Base-by-base conservation (phyloP, 2,797 vertebrate genomes). In the Centroberyx gerrardi region DNA sequence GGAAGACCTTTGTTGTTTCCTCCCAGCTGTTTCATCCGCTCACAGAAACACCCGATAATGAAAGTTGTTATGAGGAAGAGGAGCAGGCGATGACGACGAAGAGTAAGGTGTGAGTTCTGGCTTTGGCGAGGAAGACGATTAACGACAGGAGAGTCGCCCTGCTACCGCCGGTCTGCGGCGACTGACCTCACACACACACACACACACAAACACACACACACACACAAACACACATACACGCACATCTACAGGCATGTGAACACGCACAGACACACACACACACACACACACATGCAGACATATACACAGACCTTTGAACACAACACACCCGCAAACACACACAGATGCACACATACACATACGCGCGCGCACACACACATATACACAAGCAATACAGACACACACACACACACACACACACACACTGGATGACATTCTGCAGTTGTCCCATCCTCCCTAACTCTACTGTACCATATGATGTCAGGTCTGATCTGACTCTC, bases 401-500 rank as follows among this genome's bases (percentile, higher is more conserved):
- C 22, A 53, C 42, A 44, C 42, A 44, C 44, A 46, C 42, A 44
- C 42, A 44, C 42, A 10, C 42, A 44, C 42, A 53, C 22, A 27
- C 22, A 53, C 22, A 53, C 52, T 5, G 27, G 27, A 5, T 55
- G 55, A 58, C 31, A 58, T 33, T 36, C 55, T 31, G 55, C 55
- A 36, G 72, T 72, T 55, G 1, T 59, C 74, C 62, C 40, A 3
- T 76, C 55, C 59, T 70, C 27, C 44, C 38, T 13, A 29, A 28
- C 74, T 67, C 63, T 36, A 51, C 69, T 51, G 67, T 58, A 33
- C 61, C 62, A 46, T 55, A 52, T 76, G 62, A 77, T 74, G 80
- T 86, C 87, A 79, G 73, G 69, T 82, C 72, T 49, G 70, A 84
- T 88, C 68, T 73, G 51, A 58, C 46, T 87, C 85, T 70, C 48